These are phyloP conservation scores for Brachymystax lenok DNA, from an alignment of 2,797 vertebrate genomes.

Conservation along the genomic window DNA sequence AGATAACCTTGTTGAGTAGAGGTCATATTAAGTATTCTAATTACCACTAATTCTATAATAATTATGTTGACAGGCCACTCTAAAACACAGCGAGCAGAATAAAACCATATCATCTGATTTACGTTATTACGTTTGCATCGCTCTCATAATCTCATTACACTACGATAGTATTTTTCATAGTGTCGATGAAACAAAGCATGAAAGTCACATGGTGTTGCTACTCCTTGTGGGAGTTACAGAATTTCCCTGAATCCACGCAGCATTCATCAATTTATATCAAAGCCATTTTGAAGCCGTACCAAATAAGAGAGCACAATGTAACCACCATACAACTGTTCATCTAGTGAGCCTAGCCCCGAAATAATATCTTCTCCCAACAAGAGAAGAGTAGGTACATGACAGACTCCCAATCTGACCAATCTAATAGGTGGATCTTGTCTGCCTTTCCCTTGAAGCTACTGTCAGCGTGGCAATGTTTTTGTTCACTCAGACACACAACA, in stretches of 20 bases:
- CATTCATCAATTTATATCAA: constrained; percentile 34
- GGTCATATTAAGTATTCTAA: not conserved
- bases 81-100: constrained; percentile 9
- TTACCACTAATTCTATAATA: not conserved
- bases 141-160: constrained; percentile 14
- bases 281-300: constrained; percentile 38
- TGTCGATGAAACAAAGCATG: not conserved
- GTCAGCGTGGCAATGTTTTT: constrained; percentile 11
- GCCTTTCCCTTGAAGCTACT: constrained; percentile 1
- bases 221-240: constrained; percentile 37
- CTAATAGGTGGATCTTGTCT: constrained; percentile 11
- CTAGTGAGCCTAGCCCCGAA: constrained; percentile 27
- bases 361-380: constrained; percentile 41
- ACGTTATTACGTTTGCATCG: constrained; percentile 1
- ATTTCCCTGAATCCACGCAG: constrained; percentile 31
- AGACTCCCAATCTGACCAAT: constrained; percentile 22
- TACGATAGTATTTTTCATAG: not conserved
- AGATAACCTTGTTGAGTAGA: not conserved
- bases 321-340: constrained; percentile 19
- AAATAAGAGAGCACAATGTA: constrained; percentile 35
- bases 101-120: constrained; percentile 9
- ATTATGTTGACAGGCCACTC: constrained; percentile 7
- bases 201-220: not conserved
- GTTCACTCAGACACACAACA: constrained; percentile 31
- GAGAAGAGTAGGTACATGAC: constrained; percentile 9